Percentiles rank a stretch among this genome's conserved stretches.
phyloP scores from a whole-genome alignment of 1,140 invertebrate species.

The Drosophila melanica region DNA sequence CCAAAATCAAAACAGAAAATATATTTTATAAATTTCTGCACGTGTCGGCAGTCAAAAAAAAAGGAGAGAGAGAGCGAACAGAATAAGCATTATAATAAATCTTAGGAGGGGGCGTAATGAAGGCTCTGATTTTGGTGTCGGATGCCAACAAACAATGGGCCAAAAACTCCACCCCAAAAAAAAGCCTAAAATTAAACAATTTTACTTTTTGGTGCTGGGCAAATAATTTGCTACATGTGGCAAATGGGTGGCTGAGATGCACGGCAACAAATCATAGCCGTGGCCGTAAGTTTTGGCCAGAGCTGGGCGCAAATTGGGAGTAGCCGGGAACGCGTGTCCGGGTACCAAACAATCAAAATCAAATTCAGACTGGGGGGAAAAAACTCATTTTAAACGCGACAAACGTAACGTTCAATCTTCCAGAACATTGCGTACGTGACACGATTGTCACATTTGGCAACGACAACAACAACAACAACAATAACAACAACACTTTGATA shows the following conservation, averaged over 20 bases:
- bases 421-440: conserved; percentile 82
- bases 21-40: conserved; percentile 61
- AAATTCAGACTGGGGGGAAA: conserved; percentile 69
- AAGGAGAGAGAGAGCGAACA: conserved; percentile 29
- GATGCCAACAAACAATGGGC: neutral
- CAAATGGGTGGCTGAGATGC: conserved; percentile 34
- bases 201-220: conserved; percentile 62
- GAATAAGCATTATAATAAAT: conserved; percentile 17
- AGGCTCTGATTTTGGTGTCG: conserved; percentile 15
- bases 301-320: neutral
- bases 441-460: conserved; percentile 79
- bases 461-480: conserved; percentile 36
- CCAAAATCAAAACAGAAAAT: conserved; percentile 42
- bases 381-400: conserved; percentile 83
- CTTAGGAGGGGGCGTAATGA: conserved; percentile 51
- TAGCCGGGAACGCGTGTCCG: conserved; percentile 40
- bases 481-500: conserved; percentile 25
- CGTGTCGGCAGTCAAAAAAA: conserved; percentile 50
- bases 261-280: conserved; percentile 54
- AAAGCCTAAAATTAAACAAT: conserved; percentile 79
- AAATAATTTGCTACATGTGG: conserved; percentile 75
- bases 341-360: conserved; percentile 80
- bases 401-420: conserved; percentile 84
- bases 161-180: neutral
- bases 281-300: neutral